Conservation (phyloP, 2,888 invertebrate genomes). For the Drosophila kanekoi region DNA sequence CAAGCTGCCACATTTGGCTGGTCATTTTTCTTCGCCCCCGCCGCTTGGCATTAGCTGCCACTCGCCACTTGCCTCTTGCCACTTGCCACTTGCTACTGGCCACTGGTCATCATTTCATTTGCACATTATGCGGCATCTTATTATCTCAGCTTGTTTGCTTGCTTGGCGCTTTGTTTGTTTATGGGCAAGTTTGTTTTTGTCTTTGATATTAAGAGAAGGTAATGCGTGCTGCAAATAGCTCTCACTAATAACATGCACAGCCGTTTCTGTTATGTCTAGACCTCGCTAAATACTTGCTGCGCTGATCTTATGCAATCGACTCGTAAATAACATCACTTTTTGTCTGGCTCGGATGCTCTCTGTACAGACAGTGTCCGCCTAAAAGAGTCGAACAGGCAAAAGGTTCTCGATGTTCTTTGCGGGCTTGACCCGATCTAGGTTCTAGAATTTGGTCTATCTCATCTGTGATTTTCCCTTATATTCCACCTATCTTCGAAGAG, state of each 20-base stretch:
- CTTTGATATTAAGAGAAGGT: slow-evolving; percentile 57
- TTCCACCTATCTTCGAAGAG: too few species aligned
- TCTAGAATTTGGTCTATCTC: too few species aligned
- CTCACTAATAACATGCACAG: slow-evolving; percentile 37
- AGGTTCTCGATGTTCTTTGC: too few species aligned
- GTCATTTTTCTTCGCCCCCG: slow-evolving; percentile 61
- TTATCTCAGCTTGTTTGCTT: slow-evolving; percentile 73
- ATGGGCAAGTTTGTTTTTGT: slow-evolving; percentile 43
- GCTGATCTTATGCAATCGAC: slow-evolving; percentile 48
- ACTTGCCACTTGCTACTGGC: slow-evolving; percentile 4
- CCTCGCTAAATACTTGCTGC: neutral
- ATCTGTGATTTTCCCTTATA: too few species aligned
- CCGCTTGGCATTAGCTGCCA: neutral
- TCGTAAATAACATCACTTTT: slow-evolving; percentile 30
- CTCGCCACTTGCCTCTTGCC: neutral
- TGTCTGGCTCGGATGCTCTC: slow-evolving; percentile 24
- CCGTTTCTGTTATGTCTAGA: slow-evolving; percentile 18
- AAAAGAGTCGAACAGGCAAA: too few species aligned
- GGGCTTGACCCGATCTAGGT: too few species aligned
- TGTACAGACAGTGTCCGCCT: neutral
- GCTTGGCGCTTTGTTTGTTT: slow-evolving; percentile 61
- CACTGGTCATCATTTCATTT: slow-evolving; percentile 62
- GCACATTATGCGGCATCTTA: slow-evolving; percentile 79
- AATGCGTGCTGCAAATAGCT: slow-evolving; percentile 50
- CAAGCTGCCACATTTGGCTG: slow-evolving; percentile 44